Evolutionary conservation across 2,888 invertebrate genomes (phyloP).

Genomic region (Melitaea athalia): DNA sequence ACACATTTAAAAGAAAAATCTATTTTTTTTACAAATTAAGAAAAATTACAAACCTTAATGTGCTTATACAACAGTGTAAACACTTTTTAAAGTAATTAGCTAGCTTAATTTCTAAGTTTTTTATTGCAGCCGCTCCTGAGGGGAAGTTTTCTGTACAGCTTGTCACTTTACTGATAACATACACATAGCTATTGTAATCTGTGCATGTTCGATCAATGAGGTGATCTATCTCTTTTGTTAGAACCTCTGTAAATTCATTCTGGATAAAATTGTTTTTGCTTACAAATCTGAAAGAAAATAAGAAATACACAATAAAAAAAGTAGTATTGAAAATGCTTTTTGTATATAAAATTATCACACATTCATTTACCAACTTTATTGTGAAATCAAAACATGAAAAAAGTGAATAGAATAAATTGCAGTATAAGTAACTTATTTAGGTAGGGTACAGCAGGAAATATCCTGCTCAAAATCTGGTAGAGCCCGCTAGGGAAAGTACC

Average conservation of each 20-base stretch:
- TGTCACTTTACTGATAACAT: conserved; percentile 53
- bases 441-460: no score
- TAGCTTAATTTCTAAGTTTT: conserved; percentile 47
- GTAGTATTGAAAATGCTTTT: neutral
- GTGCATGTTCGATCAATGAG: conserved; percentile 32
- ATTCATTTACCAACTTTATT: no score
- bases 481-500: no score
- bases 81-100: conserved; percentile 50
- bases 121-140: conserved; percentile 55
- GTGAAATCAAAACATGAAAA: neutral
- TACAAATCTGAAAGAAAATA: conserved; percentile 55
- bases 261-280: conserved; percentile 55
- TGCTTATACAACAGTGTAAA: conserved; percentile 50
- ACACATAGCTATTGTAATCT: conserved; percentile 46
- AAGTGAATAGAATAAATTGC: no score
- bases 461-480: no score
- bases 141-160: conserved; percentile 67
- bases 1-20: neutral
- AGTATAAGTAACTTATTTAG: no score
- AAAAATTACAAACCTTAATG: conserved; percentile 49
- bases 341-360: neutral
- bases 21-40: neutral
- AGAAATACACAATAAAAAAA: neutral
- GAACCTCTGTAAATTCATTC: conserved; percentile 49
- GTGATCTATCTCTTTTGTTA: conserved; percentile 49